phyloP scores from a whole-genome alignment of 2,888 invertebrate genomes.

The Drosophila mercatorum region DNA sequence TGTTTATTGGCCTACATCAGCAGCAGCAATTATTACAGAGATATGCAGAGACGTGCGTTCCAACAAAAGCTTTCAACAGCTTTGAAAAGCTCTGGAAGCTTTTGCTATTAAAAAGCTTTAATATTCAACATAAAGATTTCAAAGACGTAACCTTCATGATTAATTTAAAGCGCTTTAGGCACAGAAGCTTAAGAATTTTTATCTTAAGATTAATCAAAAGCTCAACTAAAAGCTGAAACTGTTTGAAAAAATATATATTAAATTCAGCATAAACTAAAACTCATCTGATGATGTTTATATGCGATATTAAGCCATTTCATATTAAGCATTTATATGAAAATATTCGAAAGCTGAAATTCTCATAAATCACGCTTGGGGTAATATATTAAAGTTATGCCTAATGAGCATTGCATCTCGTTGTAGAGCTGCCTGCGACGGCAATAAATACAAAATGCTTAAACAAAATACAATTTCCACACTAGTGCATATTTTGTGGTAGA shows the following conservation, averaged over 20 bases:
- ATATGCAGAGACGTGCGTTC: too few relatives aligned
- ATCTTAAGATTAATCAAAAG: neutral
- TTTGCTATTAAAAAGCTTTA: too few relatives aligned
- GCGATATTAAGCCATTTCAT: accelerated
- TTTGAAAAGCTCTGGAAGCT: neutral
- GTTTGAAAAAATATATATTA: too few relatives aligned
- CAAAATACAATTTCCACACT: constrained; percentile 49
- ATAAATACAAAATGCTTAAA: constrained; percentile 57
- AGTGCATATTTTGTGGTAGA: constrained; percentile 40
- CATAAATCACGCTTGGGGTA: neutral
- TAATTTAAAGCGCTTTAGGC: too few relatives aligned
- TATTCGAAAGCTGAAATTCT: neutral
- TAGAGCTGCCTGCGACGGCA: constrained; percentile 33
- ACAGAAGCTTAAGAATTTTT: too few relatives aligned
- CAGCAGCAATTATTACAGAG: too few relatives aligned
- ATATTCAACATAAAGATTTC: neutral
- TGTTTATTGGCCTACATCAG: neutral
- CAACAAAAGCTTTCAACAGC: neutral
- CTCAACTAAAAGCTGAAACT: neutral
- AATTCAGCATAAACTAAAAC: too few relatives aligned
- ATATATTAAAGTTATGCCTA: constrained; percentile 23
- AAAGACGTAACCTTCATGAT: neutral
- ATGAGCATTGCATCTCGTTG: constrained; percentile 4
- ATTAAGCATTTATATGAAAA: neutral
- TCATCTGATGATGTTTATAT: too few relatives aligned